Conservation (phyloP, 2,888 invertebrate species). For the Noctua janthina region DNA sequence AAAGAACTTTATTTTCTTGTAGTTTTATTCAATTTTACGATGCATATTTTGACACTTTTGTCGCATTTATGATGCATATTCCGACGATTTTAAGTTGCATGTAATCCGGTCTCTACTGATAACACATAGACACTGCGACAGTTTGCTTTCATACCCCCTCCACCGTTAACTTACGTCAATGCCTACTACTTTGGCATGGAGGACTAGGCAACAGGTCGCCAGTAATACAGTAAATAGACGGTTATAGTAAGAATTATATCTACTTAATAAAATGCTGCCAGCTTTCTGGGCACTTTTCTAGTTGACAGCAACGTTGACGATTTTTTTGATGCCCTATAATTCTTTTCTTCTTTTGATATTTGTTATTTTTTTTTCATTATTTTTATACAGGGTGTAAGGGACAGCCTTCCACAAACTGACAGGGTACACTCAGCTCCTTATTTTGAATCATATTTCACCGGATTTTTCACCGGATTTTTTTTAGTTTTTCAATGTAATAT, state of each 20-base stretch:
- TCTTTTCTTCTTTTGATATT: neutral
- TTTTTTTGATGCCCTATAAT: neutral
- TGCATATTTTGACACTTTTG: neutral
- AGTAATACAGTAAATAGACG: neutral
- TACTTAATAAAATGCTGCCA: neutral
- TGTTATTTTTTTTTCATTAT: neutral
- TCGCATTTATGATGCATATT: neutral
- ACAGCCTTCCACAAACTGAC: too few species aligned
- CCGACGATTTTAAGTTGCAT: neutral
- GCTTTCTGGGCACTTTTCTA: neutral
- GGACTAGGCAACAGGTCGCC: conserved; percentile 47
- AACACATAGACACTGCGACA: conserved; percentile 25
- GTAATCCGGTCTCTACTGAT: neutral
- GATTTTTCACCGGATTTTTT: too few species aligned
- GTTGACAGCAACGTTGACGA: neutral
- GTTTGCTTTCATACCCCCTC: conserved; percentile 16
- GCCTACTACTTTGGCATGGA: conserved; percentile 7
- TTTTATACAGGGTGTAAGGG: neutral
- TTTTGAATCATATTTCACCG: too few species aligned
- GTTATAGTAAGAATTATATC: neutral
- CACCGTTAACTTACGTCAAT: conserved; percentile 43
- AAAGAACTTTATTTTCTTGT: neutral
- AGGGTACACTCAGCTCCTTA: too few species aligned
- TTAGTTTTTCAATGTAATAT: too few species aligned
- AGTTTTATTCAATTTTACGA: neutral